These are phyloP conservation scores for Megalurothrips usitatus DNA, from an alignment of 2,888 invertebrate species.

Conservation along the genomic window DNA sequence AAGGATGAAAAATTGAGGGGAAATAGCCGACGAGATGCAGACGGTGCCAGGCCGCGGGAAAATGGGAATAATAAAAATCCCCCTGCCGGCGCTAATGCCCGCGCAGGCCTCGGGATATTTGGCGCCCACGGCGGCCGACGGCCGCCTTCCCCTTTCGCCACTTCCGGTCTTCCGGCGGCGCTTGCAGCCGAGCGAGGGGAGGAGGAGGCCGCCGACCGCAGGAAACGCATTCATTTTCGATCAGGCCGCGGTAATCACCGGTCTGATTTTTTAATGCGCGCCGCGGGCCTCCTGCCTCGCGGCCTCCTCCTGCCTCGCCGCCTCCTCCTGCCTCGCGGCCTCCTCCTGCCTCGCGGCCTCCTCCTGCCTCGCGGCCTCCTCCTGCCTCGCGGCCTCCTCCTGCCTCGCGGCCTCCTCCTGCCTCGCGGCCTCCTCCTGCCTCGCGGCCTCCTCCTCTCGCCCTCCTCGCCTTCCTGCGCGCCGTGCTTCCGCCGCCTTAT, in stretches of 20 bases:
- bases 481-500: no score
- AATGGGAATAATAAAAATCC: not conserved
- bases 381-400: no score
- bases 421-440: no score
- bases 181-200: not conserved
- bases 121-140: not conserved
- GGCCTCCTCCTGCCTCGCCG: no score
- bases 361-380: no score
- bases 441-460: no score
- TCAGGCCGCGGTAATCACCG: slow-evolving; percentile 8
- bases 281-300: not conserved
- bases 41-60: not conserved
- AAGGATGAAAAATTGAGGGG: no score
- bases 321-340: no score
- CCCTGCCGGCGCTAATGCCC: not conserved
- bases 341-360: no score
- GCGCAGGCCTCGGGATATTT: not conserved
- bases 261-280: slow-evolving; percentile 2
- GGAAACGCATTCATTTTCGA: slow-evolving; percentile 20
- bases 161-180: not conserved
- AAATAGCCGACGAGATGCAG: not conserved
- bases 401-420: no score
- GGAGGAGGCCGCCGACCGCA: not conserved
- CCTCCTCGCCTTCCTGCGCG: no score
- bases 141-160: not conserved